Evolutionary conservation across 2,113 vertebrate genomes (phyloP), one percentile per base, ranked within the genome.

Genomic region (Cygnus buccinator): DNA sequence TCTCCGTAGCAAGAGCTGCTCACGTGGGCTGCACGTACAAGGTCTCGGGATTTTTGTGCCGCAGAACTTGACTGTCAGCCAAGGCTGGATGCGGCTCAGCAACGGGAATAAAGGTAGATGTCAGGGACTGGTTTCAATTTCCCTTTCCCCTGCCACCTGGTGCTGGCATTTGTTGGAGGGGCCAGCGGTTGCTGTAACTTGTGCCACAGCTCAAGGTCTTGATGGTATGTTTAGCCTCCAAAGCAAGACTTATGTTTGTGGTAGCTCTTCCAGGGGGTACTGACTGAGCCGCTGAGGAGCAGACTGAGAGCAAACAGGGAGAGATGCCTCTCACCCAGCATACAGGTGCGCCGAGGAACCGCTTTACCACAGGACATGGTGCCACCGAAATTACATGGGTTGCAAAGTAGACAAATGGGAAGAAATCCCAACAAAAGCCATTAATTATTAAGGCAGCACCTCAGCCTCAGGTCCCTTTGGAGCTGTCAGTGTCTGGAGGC

Each of bases 1-100:
- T 88, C 84, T 89, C 68, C 61, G 18, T 26, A 93, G 79, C 65
- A 96, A 93, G 75, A 80, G n/a, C 52, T 88, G 62, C 79, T 93
- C 85, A 41, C 2, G 7, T 57, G 43, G 54, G 72, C 44, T 89
- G 13, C 29, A 31, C 1, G 0, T 81, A 78, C 7, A 4, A 90
- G 71, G 48, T 85, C 78, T 95, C 71, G 58, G 75, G 87, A 84
- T 72, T 92, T 94, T 87, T 84, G 83, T 90, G 61, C 90, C 75
- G 85, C 80, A 87, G 77, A 87, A 73, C 62, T 82, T 95, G 89
- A 89, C 71, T 82, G 58, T 41, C 89, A 94, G 94, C 94, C 91
- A 89, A 91, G 81, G 73, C 89, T 91, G 94, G 58, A 95, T 74
- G 52, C 1, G 0, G 54, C 43, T 84, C 74, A 65, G 81, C 74